phyloP scores from a whole-genome alignment of 2,797 vertebrate genomes.

The Miichthys miiuy region DNA sequence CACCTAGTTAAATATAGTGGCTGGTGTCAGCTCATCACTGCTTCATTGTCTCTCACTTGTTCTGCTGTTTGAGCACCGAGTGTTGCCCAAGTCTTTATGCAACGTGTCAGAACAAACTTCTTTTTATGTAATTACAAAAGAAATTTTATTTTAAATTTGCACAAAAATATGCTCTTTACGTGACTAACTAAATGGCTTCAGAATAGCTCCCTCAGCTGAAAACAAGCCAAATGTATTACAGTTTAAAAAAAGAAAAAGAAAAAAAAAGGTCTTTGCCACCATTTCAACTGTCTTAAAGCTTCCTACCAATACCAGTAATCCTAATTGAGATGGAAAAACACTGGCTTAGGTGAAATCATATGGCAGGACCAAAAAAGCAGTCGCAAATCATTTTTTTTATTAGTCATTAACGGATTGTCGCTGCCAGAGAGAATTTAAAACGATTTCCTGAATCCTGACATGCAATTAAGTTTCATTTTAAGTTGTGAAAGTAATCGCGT shows the following conservation, averaged over 20 bases:
- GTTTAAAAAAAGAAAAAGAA: background rate
- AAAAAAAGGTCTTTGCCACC: background rate
- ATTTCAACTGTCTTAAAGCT: slow-evolving; percentile 26
- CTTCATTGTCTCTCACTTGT: slow-evolving; percentile 20
- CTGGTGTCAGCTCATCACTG: slow-evolving; percentile 34
- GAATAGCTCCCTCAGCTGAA: slow-evolving; percentile 8
- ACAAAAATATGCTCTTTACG: background rate
- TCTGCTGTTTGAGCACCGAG: background rate
- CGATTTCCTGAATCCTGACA: slow-evolving; percentile 54
- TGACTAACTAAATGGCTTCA: background rate
- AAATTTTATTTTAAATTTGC: slow-evolving; percentile 2
- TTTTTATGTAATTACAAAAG: background rate
- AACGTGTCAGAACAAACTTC: slow-evolving; percentile 19
- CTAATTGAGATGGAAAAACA: slow-evolving; percentile 45
- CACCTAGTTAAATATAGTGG: slow-evolving; percentile 43
- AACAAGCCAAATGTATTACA: slow-evolving; percentile 1
- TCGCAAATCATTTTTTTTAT: slow-evolving; percentile 12
- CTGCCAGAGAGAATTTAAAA: slow-evolving; percentile 39
- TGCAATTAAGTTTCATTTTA: slow-evolving; percentile 59
- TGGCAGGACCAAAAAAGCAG: slow-evolving; percentile 1
- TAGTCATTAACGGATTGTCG: slow-evolving; percentile 23
- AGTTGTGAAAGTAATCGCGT: slow-evolving; percentile 46
- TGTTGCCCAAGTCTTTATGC: background rate
- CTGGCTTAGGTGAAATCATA: slow-evolving; percentile 35
- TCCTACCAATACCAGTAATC: slow-evolving; percentile 35